Conservation (phyloP, 2,888 invertebrate genomes). For the Hypena proboscidalis region DNA sequence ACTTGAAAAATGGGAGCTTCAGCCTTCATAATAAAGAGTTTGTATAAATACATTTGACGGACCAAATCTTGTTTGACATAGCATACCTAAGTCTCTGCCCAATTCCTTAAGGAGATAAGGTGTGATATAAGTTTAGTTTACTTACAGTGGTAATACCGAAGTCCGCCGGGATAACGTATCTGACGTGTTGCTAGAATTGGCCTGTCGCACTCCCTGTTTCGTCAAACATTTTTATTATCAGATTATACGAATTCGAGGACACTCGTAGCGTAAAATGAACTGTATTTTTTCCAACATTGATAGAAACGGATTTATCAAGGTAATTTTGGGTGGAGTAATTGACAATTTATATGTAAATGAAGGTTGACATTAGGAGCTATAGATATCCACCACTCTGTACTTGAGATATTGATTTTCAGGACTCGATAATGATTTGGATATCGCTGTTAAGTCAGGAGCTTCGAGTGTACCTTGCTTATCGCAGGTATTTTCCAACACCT, state of each 20-base stretch:
- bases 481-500: constrained; percentile 17
- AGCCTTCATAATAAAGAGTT: no score
- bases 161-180: constrained; percentile 28
- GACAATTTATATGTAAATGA: constrained; percentile 50
- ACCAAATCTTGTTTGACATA: no score
- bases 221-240: constrained; percentile 44
- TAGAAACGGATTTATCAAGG: constrained; percentile 31
- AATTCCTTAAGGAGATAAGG: no score
- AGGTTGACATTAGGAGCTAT: constrained; percentile 23
- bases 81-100: no score
- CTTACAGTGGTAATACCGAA: not conserved
- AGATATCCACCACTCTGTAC: constrained; percentile 26
- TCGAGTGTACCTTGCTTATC: constrained; percentile 9
- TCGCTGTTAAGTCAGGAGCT: constrained; percentile 8
- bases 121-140: not conserved
- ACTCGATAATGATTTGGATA: constrained; percentile 21
- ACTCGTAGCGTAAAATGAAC: constrained; percentile 29
- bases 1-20: no score
- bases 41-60: no score
- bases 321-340: constrained; percentile 31
- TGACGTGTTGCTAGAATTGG: constrained; percentile 22
- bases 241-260: constrained; percentile 44
- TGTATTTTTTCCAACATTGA: constrained; percentile 18
- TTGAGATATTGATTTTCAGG: constrained; percentile 27
- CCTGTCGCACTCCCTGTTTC: constrained; percentile 32